Conservation (phyloP, 2,888 invertebrate genomes). For the Hyalella azteca region DNA sequence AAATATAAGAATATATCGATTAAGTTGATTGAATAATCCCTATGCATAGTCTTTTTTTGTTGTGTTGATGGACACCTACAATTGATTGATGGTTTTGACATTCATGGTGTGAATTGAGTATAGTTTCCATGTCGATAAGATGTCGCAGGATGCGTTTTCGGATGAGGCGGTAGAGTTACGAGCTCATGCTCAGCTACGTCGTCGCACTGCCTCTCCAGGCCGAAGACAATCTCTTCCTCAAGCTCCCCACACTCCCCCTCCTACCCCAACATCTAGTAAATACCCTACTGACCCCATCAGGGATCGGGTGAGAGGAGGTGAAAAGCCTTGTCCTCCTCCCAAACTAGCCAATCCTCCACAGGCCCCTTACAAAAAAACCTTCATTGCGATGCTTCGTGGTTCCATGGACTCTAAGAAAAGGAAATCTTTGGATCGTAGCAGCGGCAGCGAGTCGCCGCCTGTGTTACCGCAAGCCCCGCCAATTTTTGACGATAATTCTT, state of each 20-base stretch:
- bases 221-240: conserved; percentile 17
- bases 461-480: not conserved
- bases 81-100: not conserved
- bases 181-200: conserved; percentile 34
- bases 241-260: not conserved
- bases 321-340: conserved; percentile 48
- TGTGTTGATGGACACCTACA: too few relatives aligned
- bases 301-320: conserved; percentile 29
- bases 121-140: not conserved
- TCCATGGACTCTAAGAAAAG: conserved; percentile 19
- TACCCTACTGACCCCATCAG: conserved; percentile 52
- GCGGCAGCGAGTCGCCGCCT: conserved; percentile 5
- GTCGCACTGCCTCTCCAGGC: not conserved
- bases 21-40: too few relatives aligned
- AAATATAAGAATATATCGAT: too few relatives aligned
- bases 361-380: conserved; percentile 54
- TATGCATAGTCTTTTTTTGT: too few relatives aligned
- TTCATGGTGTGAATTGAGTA: not conserved
- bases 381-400: conserved; percentile 53
- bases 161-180: conserved; percentile 21
- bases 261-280: conserved; percentile 40
- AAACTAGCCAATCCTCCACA: conserved; percentile 48
- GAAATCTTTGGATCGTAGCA: conserved; percentile 7
- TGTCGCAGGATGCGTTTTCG: not conserved
- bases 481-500: not conserved